Evolutionary conservation across 1,140 invertebrate species (phyloP).

Genomic region (Aphidius gifuensis): DNA sequence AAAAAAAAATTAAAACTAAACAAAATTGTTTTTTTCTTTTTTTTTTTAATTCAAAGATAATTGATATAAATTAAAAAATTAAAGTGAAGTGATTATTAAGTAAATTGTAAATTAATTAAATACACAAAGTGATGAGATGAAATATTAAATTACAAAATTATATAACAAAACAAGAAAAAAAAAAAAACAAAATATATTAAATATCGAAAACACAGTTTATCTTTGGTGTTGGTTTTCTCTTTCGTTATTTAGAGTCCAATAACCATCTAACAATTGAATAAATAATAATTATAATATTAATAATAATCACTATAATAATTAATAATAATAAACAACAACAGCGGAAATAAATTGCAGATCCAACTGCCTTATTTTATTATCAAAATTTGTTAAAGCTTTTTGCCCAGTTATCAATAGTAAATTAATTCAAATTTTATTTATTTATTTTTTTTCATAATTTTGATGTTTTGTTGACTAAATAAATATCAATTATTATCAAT

Average conservation of each 20-base stretch:
- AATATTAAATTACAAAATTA: background rate
- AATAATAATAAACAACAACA: constrained; percentile 5
- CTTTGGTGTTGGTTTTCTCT: constrained; percentile 51
- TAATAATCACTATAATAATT: background rate
- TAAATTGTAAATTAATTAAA: no score
- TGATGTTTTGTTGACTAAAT: background rate
- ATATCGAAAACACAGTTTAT: constrained; percentile 11
- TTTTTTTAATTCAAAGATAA: no score
- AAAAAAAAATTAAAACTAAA: constrained; percentile 5
- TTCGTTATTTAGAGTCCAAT: constrained; percentile 19
- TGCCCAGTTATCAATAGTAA: no score
- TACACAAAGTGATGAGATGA: no score
- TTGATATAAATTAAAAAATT: no score
- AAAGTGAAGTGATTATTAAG: no score
- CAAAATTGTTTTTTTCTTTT: no score
- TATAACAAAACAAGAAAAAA: constrained; percentile 1
- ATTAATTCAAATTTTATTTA: no score
- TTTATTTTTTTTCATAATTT: no score
- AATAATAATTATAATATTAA: background rate
- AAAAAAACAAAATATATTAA: background rate
- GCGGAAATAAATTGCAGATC: constrained; percentile 4
- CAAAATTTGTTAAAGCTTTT: no score
- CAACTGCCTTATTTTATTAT: constrained; percentile 2
- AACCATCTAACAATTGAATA: constrained; percentile 1
- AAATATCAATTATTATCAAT: background rate